Percentiles rank a stretch among this genome's conserved stretches.
Conservation (phyloP, 2,113 vertebrate genomes). For the Xerus inauris region DNA sequence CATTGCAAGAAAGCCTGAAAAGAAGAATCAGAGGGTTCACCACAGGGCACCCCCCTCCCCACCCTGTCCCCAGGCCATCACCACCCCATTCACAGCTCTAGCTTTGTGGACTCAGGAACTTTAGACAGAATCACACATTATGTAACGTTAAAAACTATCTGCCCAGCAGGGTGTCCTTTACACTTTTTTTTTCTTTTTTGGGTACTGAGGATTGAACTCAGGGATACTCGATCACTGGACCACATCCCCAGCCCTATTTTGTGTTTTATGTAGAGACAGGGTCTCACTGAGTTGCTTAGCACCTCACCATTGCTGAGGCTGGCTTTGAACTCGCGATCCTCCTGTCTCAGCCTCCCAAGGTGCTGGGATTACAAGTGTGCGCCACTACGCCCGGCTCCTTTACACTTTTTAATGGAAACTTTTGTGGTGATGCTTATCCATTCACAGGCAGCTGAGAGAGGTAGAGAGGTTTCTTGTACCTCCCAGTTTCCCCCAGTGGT, state of each 20-base stretch:
- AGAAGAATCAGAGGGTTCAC: too few species aligned
- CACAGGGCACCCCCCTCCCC: not conserved
- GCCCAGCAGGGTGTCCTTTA: not conserved
- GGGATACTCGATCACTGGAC: too few species aligned
- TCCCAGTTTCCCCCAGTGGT: not conserved
- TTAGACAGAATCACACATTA: not conserved
- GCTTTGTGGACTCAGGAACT: not conserved
- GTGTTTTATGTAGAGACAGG: too few species aligned
- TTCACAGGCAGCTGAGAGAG: not conserved
- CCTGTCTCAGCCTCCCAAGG: too few species aligned
- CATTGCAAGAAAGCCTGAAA: not conserved
- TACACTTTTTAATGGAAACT: not conserved
- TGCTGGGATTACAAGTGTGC: too few species aligned
- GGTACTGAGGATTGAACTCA: too few species aligned
- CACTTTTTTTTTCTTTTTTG: too few species aligned
- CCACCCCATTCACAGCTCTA: not conserved
- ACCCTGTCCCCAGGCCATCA: not conserved
- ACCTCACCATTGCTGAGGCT: too few species aligned
- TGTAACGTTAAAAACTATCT: not conserved
- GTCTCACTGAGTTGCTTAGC: too few species aligned
- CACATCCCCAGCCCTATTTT: too few species aligned
- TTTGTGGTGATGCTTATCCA: not conserved
- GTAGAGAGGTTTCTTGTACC: not conserved
- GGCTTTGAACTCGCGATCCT: too few species aligned
- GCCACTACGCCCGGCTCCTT: too few species aligned